A percentile compares a stretch with the other conserved stretches of the same genome.
Conservation (phyloP, 2,797 vertebrate genomes). For the Hoplostethus atlanticus region DNA sequence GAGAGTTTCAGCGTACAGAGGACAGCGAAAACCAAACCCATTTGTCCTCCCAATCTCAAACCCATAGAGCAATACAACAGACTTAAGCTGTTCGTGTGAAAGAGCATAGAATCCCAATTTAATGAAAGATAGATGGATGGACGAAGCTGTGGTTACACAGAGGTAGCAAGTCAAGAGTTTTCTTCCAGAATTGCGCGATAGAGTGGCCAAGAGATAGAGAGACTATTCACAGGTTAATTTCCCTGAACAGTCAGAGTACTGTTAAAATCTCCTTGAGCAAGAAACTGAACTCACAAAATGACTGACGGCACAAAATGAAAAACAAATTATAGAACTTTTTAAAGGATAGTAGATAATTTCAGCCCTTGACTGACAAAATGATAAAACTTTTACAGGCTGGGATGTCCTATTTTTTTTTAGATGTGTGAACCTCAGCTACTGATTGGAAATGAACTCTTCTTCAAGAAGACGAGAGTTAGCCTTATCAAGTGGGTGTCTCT, state of each 20-base stretch:
- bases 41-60: slow-evolving; percentile 64
- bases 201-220: not conserved
- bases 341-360: slow-evolving; percentile 1
- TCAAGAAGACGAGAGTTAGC: slow-evolving; percentile 32
- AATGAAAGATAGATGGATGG: slow-evolving; percentile 3
- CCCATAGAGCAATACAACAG: slow-evolving; percentile 37
- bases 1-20: slow-evolving; percentile 51
- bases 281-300: slow-evolving; percentile 1
- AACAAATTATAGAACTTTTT: not conserved
- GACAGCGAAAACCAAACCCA: slow-evolving; percentile 44
- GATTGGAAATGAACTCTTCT: slow-evolving; percentile 4
- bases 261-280: not conserved
- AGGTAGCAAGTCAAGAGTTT: not conserved
- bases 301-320: not conserved
- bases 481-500: slow-evolving; percentile 48
- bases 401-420: not conserved
- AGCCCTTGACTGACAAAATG: slow-evolving; percentile 16
- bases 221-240: no score
- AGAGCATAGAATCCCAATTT: slow-evolving; percentile 3
- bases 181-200: not conserved
- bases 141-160: slow-evolving; percentile 1
- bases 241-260: no score
- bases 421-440: slow-evolving; percentile 20
- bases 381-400: not conserved
- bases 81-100: slow-evolving; percentile 23